Evolutionary conservation across 2,888 invertebrate genomes (phyloP).

Genomic region (Elysia crispata): DNA sequence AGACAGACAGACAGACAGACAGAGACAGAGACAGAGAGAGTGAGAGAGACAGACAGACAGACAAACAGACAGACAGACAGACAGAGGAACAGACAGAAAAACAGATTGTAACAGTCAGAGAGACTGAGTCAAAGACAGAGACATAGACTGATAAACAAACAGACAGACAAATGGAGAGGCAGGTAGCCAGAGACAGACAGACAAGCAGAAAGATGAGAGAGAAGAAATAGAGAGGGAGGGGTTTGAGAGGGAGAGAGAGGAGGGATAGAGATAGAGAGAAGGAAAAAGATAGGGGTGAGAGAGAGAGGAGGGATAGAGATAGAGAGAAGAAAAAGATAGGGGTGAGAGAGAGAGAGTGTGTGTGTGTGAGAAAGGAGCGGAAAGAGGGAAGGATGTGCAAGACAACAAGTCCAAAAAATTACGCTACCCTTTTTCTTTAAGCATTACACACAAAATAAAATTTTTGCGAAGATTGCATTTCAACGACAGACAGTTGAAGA

Average conservation of each 20-base stretch:
- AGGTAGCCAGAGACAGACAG: conserved; percentile 20
- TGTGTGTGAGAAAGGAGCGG: neutral
- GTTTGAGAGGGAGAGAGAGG: too few relatives aligned
- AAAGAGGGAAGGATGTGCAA: too few relatives aligned
- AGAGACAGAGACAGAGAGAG: too few relatives aligned
- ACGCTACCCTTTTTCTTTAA: too few relatives aligned
- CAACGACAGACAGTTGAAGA: too few relatives aligned
- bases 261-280: neutral
- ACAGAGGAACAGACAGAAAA: neutral
- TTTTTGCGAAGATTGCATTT: too few relatives aligned
- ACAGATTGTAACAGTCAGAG: too few relatives aligned
- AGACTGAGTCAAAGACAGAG: neutral
- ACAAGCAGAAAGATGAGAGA: neutral
- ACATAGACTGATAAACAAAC: neutral
- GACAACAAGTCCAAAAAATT: too few relatives aligned
- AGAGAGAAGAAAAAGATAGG: too few relatives aligned
- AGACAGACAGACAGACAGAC: neutral
- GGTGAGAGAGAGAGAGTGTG: too few relatives aligned
- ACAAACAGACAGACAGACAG: conserved; percentile 6
- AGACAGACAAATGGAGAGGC: conserved; percentile 14
- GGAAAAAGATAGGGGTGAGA: neutral
- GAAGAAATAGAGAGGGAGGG: neutral
- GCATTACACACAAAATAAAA: too few relatives aligned
- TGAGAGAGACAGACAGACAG: conserved; percentile 5
- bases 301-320: too few relatives aligned